Evolutionary conservation across 1,140 invertebrate genomes (phyloP).

Genomic region (Pararge aegeria): DNA sequence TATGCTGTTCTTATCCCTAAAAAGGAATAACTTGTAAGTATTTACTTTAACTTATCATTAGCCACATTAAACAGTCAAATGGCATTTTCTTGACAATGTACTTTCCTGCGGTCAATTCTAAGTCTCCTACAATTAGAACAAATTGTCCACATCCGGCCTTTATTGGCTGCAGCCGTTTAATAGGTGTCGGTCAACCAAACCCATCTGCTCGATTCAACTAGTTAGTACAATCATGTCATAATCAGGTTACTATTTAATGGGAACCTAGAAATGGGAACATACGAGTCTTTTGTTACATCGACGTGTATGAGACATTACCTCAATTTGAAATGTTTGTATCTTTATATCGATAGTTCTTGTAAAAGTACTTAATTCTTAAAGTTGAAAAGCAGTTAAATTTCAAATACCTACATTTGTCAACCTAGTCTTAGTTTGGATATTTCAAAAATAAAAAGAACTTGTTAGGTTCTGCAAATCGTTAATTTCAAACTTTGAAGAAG

Average conservation of each 20-base stretch:
- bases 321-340: too few relatives aligned
- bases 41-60: too few relatives aligned
- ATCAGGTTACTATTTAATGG: conserved; percentile 23
- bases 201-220: conserved; percentile 59
- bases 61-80: neutral
- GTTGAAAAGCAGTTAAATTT: too few relatives aligned
- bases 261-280: neutral
- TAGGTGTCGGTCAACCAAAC: conserved; percentile 69
- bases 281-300: neutral
- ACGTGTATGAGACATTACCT: neutral
- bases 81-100: conserved; percentile 5
- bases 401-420: too few relatives aligned
- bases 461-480: too few relatives aligned
- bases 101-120: conserved; percentile 36
- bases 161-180: conserved; percentile 65
- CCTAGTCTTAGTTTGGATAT: too few relatives aligned
- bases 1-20: too few relatives aligned
- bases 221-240: conserved; percentile 26
- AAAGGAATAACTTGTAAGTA: too few relatives aligned
- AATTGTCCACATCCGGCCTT: conserved; percentile 72
- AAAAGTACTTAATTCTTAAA: too few relatives aligned
- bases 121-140: conserved; percentile 60
- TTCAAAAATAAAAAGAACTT: too few relatives aligned
- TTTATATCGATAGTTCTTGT: too few relatives aligned
- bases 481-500: too few relatives aligned